Evolutionary conservation across 2,888 invertebrate genomes (phyloP).

Genomic region (Tricholauxania praeusta): DNA sequence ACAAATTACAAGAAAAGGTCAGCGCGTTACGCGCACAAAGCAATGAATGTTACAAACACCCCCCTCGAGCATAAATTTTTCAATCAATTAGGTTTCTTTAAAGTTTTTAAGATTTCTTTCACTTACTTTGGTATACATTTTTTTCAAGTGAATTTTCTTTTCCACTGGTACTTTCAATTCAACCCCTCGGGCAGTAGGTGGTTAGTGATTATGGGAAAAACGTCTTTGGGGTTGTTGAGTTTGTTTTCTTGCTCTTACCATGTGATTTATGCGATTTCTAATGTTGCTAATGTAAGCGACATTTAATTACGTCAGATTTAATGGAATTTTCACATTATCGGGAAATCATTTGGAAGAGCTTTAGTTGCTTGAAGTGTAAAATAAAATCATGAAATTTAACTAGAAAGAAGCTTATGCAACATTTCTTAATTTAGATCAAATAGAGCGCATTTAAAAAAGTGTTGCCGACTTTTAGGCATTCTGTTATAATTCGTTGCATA

Average conservation of each 20-base stretch:
- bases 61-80: conserved; percentile 61
- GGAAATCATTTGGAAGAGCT: conserved; percentile 48
- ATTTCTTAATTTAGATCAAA: too few relatives aligned
- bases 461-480: too few relatives aligned
- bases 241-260: conserved; percentile 49
- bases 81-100: conserved; percentile 66
- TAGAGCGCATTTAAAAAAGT: too few relatives aligned
- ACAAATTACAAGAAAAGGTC: conserved; percentile 49
- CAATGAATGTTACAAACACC: conserved; percentile 47
- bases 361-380: neutral
- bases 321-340: conserved; percentile 67
- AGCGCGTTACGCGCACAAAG: conserved; percentile 8
- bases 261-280: conserved; percentile 66
- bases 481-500: too few relatives aligned
- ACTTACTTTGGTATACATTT: neutral
- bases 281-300: conserved; percentile 67
- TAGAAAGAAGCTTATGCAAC: too few relatives aligned
- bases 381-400: too few relatives aligned
- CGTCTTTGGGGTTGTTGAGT: conserved; percentile 32
- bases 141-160: conserved; percentile 25
- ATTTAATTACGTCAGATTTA: conserved; percentile 67
- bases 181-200: neutral
- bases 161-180: neutral
- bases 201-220: neutral
- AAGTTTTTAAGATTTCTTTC: conserved; percentile 52